Percentiles rank a stretch among this genome's conserved stretches.
These are phyloP conservation scores for Acromyrmex charruanus DNA, from an alignment of 1,140 invertebrate species.

Conservation along the genomic window DNA sequence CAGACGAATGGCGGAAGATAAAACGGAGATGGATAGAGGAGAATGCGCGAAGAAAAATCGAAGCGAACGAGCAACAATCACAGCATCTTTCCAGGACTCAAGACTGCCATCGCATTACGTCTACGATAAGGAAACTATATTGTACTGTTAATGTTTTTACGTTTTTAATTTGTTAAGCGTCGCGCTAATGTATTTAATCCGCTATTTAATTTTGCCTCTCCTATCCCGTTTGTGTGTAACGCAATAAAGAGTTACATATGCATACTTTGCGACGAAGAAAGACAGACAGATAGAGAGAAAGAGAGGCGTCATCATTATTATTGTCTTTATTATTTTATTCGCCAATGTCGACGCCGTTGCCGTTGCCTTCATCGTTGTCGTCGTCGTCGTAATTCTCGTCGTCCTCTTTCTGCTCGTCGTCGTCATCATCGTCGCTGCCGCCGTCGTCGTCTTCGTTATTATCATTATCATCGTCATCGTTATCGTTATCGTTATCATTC, in stretches of 20 bases:
- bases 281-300: not conserved
- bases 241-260: conserved; percentile 74
- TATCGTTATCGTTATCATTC: not conserved
- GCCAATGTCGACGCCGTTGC: not conserved
- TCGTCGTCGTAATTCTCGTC: not conserved
- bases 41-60: conserved; percentile 64
- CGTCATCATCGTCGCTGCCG: not conserved
- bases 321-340: conserved; percentile 26
- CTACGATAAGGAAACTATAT: conserved; percentile 83
- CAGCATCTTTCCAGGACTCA: conserved; percentile 85
- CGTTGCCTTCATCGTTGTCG: not conserved
- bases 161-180: conserved; percentile 85
- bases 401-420: not conserved
- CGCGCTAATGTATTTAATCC: conserved; percentile 79
- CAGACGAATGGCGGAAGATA: conserved; percentile 61
- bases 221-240: conserved; percentile 76
- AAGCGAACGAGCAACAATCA: conserved; percentile 83
- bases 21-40: conserved; percentile 60
- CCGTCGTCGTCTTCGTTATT: not conserved
- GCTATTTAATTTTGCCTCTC: conserved; percentile 76
- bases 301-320: conserved; percentile 34
- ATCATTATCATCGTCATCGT: not conserved
- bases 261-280: conserved; percentile 61
- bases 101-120: conserved; percentile 85
- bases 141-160: conserved; percentile 86